These are phyloP conservation scores for Pteropus alecto DNA, from an alignment of 2,113 vertebrate species.

Conservation along the genomic window DNA sequence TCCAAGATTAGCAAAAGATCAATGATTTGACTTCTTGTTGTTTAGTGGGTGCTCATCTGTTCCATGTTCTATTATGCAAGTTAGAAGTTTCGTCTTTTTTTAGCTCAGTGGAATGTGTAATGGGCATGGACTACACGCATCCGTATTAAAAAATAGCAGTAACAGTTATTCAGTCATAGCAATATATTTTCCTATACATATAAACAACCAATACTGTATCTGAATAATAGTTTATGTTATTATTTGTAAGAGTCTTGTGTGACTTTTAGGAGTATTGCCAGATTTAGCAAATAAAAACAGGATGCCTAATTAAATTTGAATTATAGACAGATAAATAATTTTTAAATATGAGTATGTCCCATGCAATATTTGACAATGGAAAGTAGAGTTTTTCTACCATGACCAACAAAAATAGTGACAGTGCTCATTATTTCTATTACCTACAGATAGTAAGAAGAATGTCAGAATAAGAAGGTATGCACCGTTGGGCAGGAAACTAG, in stretches of 20 bases:
- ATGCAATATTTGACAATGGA: not conserved
- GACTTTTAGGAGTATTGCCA: not conserved
- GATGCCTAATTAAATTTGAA: not conserved
- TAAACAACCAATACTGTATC: not conserved
- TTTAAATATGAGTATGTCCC: not conserved
- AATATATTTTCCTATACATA: not conserved
- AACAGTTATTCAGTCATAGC: not conserved
- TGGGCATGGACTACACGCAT: not conserved
- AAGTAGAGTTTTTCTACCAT: not conserved
- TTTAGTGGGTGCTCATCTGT: not conserved
- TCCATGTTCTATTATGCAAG: not conserved
- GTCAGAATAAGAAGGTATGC: not conserved
- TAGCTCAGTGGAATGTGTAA: not conserved
- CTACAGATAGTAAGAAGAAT: not conserved
- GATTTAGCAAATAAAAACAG: not conserved
- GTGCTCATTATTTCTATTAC: not conserved
- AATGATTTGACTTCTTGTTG: not conserved
- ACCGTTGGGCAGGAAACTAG: not conserved
- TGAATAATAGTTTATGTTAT: not conserved
- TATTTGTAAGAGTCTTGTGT: not conserved
- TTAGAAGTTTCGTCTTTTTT: not conserved
- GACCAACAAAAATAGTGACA: not conserved
- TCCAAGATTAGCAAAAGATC: not conserved
- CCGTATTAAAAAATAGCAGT: not conserved
- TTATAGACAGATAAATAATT: not conserved